Conservation (phyloP, 2,113 vertebrate species). For the Syngnathus typhle region DNA sequence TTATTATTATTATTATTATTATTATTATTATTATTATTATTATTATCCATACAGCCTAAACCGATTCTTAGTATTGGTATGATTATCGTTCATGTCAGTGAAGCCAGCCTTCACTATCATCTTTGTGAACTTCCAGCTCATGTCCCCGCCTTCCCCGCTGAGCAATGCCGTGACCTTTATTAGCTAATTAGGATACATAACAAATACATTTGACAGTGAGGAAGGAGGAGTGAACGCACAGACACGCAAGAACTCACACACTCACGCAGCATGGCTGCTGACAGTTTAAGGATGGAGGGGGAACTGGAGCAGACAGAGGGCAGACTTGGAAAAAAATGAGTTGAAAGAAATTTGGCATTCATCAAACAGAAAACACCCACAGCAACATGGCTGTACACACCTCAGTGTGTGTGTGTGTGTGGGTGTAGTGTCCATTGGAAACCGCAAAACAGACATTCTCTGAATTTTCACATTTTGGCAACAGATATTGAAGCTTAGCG, state of each 20-base stretch:
- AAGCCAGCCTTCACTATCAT: slow-evolving; percentile 48
- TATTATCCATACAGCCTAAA: too few species aligned
- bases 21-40: too few species aligned
- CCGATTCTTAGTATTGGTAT: background rate
- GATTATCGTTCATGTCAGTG: slow-evolving; percentile 28
- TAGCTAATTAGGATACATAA: slow-evolving; percentile 98
- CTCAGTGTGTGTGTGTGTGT: background rate
- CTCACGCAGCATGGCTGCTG: slow-evolving; percentile 13
- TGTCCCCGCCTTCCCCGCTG: slow-evolving; percentile 67
- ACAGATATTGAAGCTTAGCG: slow-evolving; percentile 48
- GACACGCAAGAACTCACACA: slow-evolving; percentile 9
- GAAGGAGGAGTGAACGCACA: slow-evolving; percentile 19
- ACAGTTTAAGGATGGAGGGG: slow-evolving; percentile 28
- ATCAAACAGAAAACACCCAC: slow-evolving; percentile 33
- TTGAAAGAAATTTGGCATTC: slow-evolving; percentile 34
- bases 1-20: too few species aligned
- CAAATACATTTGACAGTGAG: slow-evolving; percentile 89
- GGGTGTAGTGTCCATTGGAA: background rate
- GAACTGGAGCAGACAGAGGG: slow-evolving; percentile 18
- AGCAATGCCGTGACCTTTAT: slow-evolving; percentile 88
- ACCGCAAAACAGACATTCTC: slow-evolving; percentile 9
- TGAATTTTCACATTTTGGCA: slow-evolving; percentile 39
- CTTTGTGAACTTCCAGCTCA: slow-evolving; percentile 61
- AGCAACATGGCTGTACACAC: slow-evolving; percentile 8
- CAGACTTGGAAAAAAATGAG: slow-evolving; percentile 3